Evolutionary conservation across 2,113 vertebrate genomes (phyloP).

Genomic region (Myrmecophaga tridactyla): DNA sequence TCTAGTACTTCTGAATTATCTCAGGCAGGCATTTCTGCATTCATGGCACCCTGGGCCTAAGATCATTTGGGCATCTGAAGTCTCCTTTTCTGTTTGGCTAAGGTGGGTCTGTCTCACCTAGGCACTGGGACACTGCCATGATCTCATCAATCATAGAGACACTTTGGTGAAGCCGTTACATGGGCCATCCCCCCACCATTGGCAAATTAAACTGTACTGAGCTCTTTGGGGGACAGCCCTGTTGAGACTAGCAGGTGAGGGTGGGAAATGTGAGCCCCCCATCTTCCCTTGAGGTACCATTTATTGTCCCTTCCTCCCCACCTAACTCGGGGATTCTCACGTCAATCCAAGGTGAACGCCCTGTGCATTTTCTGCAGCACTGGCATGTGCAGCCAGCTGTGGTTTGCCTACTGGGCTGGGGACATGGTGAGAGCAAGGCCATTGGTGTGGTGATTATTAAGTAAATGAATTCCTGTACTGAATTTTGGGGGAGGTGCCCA

Average conservation of each 20-base stretch:
- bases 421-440: not conserved
- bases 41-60: not conserved
- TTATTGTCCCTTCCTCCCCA: not conserved
- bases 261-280: not conserved
- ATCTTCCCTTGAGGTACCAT: not conserved
- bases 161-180: not conserved
- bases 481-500: not conserved
- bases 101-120: not conserved
- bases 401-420: not conserved
- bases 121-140: not conserved
- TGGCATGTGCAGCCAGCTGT: not conserved
- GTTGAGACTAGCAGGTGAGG: not conserved
- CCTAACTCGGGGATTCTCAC: too few species aligned
- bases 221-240: too few species aligned
- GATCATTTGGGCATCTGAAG: not conserved
- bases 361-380: not conserved
- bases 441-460: not conserved
- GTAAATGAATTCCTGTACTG: not conserved
- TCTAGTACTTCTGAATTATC: too few species aligned
- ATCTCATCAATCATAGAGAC: not conserved
- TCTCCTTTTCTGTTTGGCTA: not conserved
- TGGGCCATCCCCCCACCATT: too few species aligned
- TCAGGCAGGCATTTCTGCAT: not conserved
- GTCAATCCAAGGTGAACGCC: not conserved
- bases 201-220: not conserved